These are phyloP conservation scores for Mus spretus DNA, from an alignment of 2,797 vertebrate genomes.

Conservation along the genomic window DNA sequence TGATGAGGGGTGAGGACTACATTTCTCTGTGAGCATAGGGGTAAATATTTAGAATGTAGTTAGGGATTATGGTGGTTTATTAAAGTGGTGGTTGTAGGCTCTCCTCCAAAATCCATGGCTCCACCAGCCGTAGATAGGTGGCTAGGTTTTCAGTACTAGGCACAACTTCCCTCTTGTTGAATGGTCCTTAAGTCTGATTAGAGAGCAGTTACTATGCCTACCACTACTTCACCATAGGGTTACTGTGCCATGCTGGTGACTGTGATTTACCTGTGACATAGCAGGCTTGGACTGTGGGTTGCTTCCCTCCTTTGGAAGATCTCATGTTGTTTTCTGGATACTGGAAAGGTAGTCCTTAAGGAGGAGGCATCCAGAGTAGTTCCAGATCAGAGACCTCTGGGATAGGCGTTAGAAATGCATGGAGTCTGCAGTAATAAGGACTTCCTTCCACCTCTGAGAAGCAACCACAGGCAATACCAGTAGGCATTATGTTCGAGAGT, in stretches of 20 bases:
- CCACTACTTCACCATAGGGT: neutral
- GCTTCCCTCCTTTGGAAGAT: neutral
- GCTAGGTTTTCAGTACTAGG: neutral
- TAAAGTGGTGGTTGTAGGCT: neutral
- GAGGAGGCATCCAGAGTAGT: neutral
- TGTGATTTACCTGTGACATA: neutral
- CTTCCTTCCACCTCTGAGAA: neutral
- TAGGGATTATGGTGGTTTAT: neutral
- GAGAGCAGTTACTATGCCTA: neutral
- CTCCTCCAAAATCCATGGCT: neutral
- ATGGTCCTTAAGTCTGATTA: neutral
- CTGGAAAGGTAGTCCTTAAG: neutral
- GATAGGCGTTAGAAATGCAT: neutral
- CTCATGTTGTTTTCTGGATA: neutral
- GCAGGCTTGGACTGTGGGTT: neutral
- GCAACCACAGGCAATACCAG: neutral
- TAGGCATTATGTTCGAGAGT: neutral
- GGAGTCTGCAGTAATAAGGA: neutral
- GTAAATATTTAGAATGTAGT: neutral
- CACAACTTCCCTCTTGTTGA: neutral
- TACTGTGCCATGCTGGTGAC: neutral
- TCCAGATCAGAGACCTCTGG: neutral
- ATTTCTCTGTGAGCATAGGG: neutral
- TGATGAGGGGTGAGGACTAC: neutral
- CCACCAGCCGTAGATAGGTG: no score